Conservation (phyloP, 1,140 invertebrate species). For the Drosophila suzukii region DNA sequence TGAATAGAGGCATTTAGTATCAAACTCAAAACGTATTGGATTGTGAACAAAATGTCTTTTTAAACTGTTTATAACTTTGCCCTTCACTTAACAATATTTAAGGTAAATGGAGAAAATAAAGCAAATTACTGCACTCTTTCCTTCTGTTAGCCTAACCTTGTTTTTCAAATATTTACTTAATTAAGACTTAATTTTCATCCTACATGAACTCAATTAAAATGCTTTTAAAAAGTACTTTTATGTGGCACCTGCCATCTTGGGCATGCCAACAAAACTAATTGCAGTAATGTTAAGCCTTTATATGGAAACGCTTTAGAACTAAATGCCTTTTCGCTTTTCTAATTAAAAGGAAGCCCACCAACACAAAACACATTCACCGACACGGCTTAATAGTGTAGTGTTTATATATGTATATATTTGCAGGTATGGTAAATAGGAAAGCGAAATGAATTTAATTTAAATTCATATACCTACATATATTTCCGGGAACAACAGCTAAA, state of each 20-base stretch:
- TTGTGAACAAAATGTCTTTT: not conserved
- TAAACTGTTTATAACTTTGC: not conserved
- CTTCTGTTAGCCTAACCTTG: not conserved
- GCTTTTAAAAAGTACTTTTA: slow-evolving; percentile 1
- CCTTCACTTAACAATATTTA: too few species aligned
- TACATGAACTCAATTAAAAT: slow-evolving; percentile 15
- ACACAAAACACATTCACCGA: slow-evolving; percentile 7
- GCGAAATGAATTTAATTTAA: slow-evolving; percentile 53
- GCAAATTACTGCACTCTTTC: not conserved
- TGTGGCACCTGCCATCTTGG: not conserved
- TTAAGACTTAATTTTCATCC: slow-evolving; percentile 7
- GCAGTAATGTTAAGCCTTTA: slow-evolving; percentile 13
- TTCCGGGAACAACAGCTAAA: slow-evolving; percentile 41
- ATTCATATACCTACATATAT: slow-evolving; percentile 24
- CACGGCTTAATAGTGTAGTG: slow-evolving; percentile 11
- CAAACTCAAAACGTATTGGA: not conserved
- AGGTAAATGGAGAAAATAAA: too few species aligned
- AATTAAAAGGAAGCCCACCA: slow-evolving; percentile 39
- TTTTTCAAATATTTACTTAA: slow-evolving; percentile 1
- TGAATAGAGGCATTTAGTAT: not conserved
- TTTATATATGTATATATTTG: slow-evolving; percentile 27
- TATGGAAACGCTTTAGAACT: slow-evolving; percentile 23
- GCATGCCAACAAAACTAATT: slow-evolving; percentile 24
- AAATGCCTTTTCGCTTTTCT: slow-evolving; percentile 44
- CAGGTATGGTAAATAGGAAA: slow-evolving; percentile 25